phyloP scores from a whole-genome alignment of 2,888 invertebrate genomes.

The Linyphia triangularis region DNA sequence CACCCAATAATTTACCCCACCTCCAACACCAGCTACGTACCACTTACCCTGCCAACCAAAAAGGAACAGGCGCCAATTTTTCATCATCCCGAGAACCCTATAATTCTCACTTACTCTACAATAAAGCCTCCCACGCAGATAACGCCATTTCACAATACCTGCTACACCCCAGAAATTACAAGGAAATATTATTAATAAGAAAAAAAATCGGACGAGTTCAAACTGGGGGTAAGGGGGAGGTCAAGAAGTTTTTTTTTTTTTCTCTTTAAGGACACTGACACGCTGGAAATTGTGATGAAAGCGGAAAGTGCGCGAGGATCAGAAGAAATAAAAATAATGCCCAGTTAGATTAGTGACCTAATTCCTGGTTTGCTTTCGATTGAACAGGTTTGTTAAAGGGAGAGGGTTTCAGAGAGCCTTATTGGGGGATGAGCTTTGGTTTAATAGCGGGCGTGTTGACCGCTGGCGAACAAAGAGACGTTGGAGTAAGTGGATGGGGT shows the following conservation, averaged over 20 bases:
- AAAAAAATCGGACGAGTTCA: background rate
- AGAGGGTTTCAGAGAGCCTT: background rate
- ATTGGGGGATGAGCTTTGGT: background rate
- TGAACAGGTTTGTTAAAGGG: background rate
- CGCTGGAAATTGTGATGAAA: conserved; percentile 17
- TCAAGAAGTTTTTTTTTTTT: conserved; percentile 15
- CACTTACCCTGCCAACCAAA: background rate
- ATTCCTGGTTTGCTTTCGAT: background rate
- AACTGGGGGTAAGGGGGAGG: conserved; percentile 1
- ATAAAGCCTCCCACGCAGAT: background rate
- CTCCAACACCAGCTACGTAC: too few relatives aligned
- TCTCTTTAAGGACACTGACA: conserved; percentile 50
- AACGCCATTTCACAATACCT: background rate
- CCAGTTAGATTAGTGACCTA: conserved; percentile 15
- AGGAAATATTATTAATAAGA: conserved; percentile 31
- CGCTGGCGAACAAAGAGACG: background rate
- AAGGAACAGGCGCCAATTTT: background rate
- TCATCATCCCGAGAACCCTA: background rate
- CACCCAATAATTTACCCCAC: background rate
- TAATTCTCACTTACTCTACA: background rate
- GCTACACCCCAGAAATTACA: conserved; percentile 3
- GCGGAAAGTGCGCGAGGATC: background rate
- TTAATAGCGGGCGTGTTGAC: background rate
- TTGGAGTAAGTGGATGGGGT: too few relatives aligned
- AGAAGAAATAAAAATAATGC: conserved; percentile 2